Evolutionary conservation across 2,888 invertebrate species (phyloP).

Genomic region (Erebia epiphron): DNA sequence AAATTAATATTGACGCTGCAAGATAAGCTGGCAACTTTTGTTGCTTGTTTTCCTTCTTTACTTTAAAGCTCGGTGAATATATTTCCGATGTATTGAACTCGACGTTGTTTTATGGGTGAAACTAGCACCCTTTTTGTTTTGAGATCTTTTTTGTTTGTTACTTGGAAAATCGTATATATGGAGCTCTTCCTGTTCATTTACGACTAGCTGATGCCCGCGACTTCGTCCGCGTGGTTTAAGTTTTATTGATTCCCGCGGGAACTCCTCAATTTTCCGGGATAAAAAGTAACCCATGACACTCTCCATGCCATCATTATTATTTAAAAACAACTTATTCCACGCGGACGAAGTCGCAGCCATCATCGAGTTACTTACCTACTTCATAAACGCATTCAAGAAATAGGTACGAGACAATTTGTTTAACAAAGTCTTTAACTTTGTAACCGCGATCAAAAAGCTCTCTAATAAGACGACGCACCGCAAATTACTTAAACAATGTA

Average conservation of each 20-base stretch:
- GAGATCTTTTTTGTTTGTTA: not conserved
- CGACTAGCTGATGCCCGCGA: too few species aligned
- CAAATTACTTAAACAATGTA: not conserved
- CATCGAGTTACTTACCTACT: too few species aligned
- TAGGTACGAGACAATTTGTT: not conserved
- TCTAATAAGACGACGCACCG: not conserved
- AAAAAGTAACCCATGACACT: too few species aligned
- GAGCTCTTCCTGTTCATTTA: too few species aligned
- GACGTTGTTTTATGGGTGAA: constrained; percentile 5
- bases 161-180: too few species aligned
- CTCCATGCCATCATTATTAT: too few species aligned
- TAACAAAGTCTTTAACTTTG: not conserved
- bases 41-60: constrained; percentile 25
- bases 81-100: constrained; percentile 1
- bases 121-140: not conserved
- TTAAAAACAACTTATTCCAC: too few species aligned
- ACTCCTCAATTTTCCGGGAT: too few species aligned
- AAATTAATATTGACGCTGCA: constrained; percentile 32
- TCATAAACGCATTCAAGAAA: too few species aligned
- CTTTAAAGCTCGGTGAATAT: constrained; percentile 19
- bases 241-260: too few species aligned
- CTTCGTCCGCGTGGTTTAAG: too few species aligned
- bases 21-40: constrained; percentile 30
- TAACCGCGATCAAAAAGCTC: not conserved
- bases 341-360: too few species aligned